Percentiles rank a stretch among this genome's conserved stretches.
Conservation (phyloP, 2,113 vertebrate species). For the Corythaixoides concolor region DNA sequence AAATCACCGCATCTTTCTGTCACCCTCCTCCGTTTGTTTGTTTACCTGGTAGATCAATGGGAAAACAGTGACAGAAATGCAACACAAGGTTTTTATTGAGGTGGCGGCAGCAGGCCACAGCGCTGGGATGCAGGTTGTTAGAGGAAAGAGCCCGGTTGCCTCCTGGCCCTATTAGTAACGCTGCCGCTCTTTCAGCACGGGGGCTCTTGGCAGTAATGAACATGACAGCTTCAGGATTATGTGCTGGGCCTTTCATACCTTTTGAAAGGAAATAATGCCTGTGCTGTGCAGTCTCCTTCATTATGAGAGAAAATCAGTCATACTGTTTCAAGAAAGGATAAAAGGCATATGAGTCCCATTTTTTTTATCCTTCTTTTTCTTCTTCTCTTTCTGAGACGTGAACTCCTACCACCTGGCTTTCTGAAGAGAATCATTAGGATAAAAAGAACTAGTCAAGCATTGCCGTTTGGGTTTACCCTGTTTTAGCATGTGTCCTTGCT, state of each 20-base stretch:
- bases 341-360: slow-evolving; percentile 60
- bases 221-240: slow-evolving; percentile 58
- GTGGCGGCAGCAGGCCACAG: neutral
- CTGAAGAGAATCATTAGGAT: slow-evolving; percentile 75
- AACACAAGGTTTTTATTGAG: neutral
- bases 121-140: neutral
- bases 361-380: slow-evolving; percentile 45
- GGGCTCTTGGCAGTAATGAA: slow-evolving; percentile 35
- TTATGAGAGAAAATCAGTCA: slow-evolving; percentile 72
- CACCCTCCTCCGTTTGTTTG: slow-evolving; percentile 21
- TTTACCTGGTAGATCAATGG: slow-evolving; percentile 51
- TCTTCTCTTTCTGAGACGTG: slow-evolving; percentile 47
- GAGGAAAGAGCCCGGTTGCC: slow-evolving; percentile 28
- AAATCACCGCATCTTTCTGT: neutral
- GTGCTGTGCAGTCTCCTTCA: slow-evolving; percentile 58
- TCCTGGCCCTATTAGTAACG: slow-evolving; percentile 49
- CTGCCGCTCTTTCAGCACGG: neutral
- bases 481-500: slow-evolving; percentile 65
- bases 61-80: neutral
- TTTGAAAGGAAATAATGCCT: slow-evolving; percentile 71
- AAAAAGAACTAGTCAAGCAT: slow-evolving; percentile 67
- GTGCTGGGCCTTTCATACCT: slow-evolving; percentile 40
- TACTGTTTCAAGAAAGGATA: slow-evolving; percentile 74
- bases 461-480: slow-evolving; percentile 64
- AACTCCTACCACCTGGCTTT: slow-evolving; percentile 55